A percentile compares a stretch with the other conserved stretches of the same genome.
These are phyloP conservation scores for Clangula hyemalis DNA, from an alignment of 2,797 vertebrate genomes.

Conservation along the genomic window DNA sequence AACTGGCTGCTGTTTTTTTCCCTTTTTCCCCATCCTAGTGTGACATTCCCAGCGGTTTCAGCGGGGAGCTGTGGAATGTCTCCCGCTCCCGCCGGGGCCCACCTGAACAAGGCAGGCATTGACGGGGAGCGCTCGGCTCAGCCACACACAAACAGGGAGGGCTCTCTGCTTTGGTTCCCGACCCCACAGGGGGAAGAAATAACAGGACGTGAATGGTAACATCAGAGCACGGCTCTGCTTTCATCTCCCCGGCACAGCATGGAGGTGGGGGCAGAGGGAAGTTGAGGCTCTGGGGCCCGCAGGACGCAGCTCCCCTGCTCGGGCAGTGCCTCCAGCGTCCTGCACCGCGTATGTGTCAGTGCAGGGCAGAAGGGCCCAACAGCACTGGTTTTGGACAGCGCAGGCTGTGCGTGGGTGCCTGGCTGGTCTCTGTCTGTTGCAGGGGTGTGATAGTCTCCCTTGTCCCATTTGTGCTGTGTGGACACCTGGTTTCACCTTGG, in stretches of 20 bases:
- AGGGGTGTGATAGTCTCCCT: neutral
- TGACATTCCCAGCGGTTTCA: constrained; percentile 54
- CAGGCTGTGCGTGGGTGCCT: neutral
- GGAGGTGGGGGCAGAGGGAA: neutral
- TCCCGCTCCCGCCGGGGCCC: neutral
- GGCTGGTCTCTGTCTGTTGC: neutral
- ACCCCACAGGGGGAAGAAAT: neutral
- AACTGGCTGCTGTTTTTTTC: neutral
- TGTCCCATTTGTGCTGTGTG: rapidly evolving
- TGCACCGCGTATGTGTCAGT: rapidly evolving
- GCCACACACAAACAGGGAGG: constrained; percentile 48
- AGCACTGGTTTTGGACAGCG: neutral
- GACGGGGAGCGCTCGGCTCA: neutral
- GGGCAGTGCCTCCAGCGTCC: neutral
- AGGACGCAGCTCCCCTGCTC: no score
- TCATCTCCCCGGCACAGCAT: rapidly evolving
- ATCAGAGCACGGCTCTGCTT: neutral
- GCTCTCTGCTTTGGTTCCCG: constrained; percentile 11
- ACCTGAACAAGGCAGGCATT: constrained; percentile 67
- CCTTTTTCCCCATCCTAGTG: neutral
- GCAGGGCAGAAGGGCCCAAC: neutral
- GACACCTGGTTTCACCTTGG: rapidly evolving
- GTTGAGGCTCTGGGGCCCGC: neutral
- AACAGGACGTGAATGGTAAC: constrained; percentile 7
- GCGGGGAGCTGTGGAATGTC: constrained; percentile 63